These are phyloP conservation scores for Myoxocephalus aenaeus DNA, from an alignment of 2,797 vertebrate genomes.

Conservation along the genomic window DNA sequence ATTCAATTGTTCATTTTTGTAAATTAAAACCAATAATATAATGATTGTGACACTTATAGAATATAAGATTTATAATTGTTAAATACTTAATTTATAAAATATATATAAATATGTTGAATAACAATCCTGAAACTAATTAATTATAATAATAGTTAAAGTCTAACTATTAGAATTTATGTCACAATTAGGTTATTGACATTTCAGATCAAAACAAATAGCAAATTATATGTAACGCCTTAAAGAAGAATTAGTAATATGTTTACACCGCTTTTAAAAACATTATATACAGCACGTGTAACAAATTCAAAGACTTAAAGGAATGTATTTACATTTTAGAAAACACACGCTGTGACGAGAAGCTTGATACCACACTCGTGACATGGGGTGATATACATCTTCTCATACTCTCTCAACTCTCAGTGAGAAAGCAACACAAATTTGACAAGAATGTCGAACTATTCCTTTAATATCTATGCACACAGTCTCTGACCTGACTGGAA, in stretches of 20 bases:
- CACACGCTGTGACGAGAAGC: not conserved
- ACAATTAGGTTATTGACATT: not conserved
- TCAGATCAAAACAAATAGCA: not conserved
- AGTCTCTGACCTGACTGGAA: conserved; percentile 78
- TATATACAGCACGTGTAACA: too few relatives aligned
- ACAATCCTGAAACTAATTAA: not conserved
- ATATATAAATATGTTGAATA: not conserved
- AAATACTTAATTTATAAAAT: not conserved
- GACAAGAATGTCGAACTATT: not conserved
- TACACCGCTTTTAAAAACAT: not conserved
- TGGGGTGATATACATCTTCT: not conserved
- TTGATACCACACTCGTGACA: not conserved
- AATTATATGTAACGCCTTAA: not conserved
- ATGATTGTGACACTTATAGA: not conserved
- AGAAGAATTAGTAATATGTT: not conserved
- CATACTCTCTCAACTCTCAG: not conserved
- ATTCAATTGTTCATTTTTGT: not conserved
- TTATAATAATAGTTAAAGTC: not conserved
- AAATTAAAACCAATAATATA: not conserved
- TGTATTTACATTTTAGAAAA: not conserved
- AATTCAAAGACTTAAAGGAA: not conserved
- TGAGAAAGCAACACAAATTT: not conserved
- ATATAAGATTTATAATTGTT: not conserved
- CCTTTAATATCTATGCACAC: not conserved
- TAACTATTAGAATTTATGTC: not conserved